Percentiles rank a stretch among this genome's conserved stretches.
phyloP scores from a whole-genome alignment of 2,797 vertebrate genomes.

The Propithecus perrieri region DNA sequence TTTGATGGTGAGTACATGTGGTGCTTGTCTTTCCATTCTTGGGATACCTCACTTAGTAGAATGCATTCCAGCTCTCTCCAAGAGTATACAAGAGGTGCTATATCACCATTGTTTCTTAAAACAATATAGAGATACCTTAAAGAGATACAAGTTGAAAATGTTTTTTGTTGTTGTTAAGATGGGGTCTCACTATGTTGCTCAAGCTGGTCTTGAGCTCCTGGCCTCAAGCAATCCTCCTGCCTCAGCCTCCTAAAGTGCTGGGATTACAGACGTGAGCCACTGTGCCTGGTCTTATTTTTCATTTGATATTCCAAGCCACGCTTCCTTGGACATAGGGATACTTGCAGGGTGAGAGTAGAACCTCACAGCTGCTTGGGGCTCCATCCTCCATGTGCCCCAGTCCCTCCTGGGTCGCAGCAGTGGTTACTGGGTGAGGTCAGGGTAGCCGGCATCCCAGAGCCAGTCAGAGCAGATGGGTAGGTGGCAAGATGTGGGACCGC shows the following conservation, averaged over 20 bases:
- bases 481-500: no score
- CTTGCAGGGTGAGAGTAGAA: not conserved
- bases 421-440: fast-evolving
- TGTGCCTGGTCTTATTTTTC: not conserved
- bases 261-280: not conserved
- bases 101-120: no score
- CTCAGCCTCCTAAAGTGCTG: not conserved
- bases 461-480: not conserved
- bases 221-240: not conserved
- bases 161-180: not conserved
- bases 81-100: no score
- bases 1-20: no score
- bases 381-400: fast-evolving
- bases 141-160: not conserved
- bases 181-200: not conserved
- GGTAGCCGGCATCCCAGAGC: no score
- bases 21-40: no score
- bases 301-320: not conserved
- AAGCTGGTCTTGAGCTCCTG: not conserved
- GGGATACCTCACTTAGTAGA: no score
- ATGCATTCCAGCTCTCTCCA: no score
- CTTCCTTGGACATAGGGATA: not conserved
- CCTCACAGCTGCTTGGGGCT: fast-evolving
- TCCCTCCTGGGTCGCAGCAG: not conserved
- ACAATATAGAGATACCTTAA: no score